Conservation (phyloP, 2,888 invertebrate genomes). For the Dione vanillae region DNA sequence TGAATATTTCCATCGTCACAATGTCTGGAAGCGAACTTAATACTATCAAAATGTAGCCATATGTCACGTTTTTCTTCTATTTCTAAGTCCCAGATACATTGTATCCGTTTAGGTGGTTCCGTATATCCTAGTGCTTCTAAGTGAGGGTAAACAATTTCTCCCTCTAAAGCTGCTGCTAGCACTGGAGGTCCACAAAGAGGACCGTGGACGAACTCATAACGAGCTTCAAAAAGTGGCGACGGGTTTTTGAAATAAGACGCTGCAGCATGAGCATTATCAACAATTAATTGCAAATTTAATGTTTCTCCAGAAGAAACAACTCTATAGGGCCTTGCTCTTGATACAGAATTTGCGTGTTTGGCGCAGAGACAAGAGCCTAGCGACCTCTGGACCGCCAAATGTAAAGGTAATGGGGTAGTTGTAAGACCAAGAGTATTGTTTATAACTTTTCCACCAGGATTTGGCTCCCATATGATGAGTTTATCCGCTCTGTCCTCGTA, state of each 20-base stretch:
- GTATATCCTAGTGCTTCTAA: constrained; percentile 90
- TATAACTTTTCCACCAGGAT: constrained; percentile 64
- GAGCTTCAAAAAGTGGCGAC: constrained; percentile 92
- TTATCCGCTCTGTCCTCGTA: constrained; percentile 94
- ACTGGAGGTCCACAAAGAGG: constrained; percentile 94
- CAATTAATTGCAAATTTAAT: constrained; percentile 91
- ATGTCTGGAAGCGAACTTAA: constrained; percentile 92
- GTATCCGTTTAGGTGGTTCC: constrained; percentile 87
- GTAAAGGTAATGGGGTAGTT: constrained; percentile 81
- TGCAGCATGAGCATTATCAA: constrained; percentile 93
- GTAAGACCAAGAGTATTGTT: constrained; percentile 67
- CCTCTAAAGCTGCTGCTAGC: constrained; percentile 91
- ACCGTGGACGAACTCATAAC: constrained; percentile 95
- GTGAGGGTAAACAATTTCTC: constrained; percentile 94
- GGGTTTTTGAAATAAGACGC: constrained; percentile 94
- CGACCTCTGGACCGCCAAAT: constrained; percentile 87
- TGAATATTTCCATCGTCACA: constrained; percentile 95
- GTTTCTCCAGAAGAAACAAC: constrained; percentile 92
- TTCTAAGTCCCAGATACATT: constrained; percentile 92
- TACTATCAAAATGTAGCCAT: constrained; percentile 94
- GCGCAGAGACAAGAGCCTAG: constrained; percentile 91
- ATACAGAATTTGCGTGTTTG: constrained; percentile 84
- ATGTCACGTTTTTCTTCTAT: constrained; percentile 93
- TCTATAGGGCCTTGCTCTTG: constrained; percentile 85
- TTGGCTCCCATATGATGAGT: constrained; percentile 90